Base-by-base conservation (phyloP, 30 jellyfish, hydroid and myxozoan genomes). In the Mastigias papua region DNA sequence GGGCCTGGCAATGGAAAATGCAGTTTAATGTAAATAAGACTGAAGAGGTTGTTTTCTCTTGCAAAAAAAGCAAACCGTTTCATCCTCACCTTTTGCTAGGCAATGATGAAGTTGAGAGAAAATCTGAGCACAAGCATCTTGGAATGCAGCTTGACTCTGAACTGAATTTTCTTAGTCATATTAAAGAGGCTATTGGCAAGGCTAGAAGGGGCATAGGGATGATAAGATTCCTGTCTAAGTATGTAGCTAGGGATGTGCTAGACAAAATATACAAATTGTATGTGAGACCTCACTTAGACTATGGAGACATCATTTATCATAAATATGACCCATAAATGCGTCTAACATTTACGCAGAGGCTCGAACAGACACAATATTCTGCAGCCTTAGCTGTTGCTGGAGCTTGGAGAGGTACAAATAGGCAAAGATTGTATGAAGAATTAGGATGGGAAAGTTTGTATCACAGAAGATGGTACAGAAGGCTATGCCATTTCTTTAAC, bases 171-270 rank as follows among this genome's bases (percentile, higher is more conserved):
- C 80, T 1, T 4, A 54, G 89, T 78, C 89, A 78, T 9, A 78
- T 78, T 32, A 51, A 33, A 4, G 89, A 78, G 80, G 89, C 80
- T 4, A 54, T 62, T 26, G 63, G 62, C 21, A 78, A 78, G 80
- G 89, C 89, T 1, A 78, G 89, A 34, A 54, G 89, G 89, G 89
- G 89, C n/a, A 80, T 63, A 1, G 90, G 90, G 34, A 33, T 80
- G 25, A 80, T 80, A 21, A 61, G 49, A 34, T 62, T 1, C 32
- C 90, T 80, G 21, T 80, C 90, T 62, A 58, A 62, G 82, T 80
- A 33, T 80, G 82, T 80, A 2, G n/a, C 75, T 6, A 80, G 90
- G 69, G 71, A 80, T 48, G 70, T 80, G 81, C 73, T 80, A 8
- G 81, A 29, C 62, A 82, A 80, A 34, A 21, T 80, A 2, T 80